phyloP scores from a whole-genome alignment of 1,140 invertebrate genomes.

The Bombyx mori region ASM3026992v2 NC_085113.1:7429001-7429500 shows the following conservation, averaged over 20 bases:
- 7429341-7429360: constrained; percentile 35
- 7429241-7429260: constrained; percentile 51
- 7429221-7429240: constrained; percentile 59
- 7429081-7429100: constrained; percentile 95
- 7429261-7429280: constrained; percentile 62
- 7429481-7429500: constrained; percentile 58
- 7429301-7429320: constrained; percentile 48
- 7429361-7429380: constrained; percentile 15
- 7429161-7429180: constrained; percentile 28
- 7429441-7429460: constrained; percentile 61
- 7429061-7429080: constrained; percentile 95
- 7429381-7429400: constrained; percentile 52
- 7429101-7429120: constrained; percentile 86
- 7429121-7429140: constrained; percentile 33
- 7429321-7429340: constrained; percentile 50
- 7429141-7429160: constrained; percentile 54
- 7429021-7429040: constrained; percentile 93
- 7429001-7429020: constrained; percentile 95
- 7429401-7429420: constrained; percentile 33
- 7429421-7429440: constrained; percentile 53
- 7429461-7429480: constrained; percentile 38
- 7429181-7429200: constrained; percentile 54
- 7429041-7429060: constrained; percentile 93
- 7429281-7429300: constrained; percentile 40
- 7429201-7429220: constrained; percentile 56